phyloP scores from a whole-genome alignment of 2,888 invertebrate genomes.

The Cheiracanthium punctorium region DNA sequence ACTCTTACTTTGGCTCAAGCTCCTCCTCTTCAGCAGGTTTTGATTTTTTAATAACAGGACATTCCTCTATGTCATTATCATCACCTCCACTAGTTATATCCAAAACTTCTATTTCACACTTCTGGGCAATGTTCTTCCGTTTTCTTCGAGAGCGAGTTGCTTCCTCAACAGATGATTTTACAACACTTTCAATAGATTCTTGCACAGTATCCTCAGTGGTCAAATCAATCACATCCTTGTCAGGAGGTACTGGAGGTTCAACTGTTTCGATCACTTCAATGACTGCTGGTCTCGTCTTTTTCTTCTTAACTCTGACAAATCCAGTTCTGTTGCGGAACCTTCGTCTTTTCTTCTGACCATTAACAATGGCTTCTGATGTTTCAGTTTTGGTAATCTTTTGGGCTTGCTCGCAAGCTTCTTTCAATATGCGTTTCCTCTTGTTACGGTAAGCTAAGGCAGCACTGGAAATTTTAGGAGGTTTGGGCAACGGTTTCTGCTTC shows the following conservation, averaged over 20 bases:
- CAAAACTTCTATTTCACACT: slow-evolving; percentile 56
- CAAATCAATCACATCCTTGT: slow-evolving; percentile 49
- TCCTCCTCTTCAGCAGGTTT: slow-evolving; percentile 40
- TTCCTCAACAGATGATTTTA: slow-evolving; percentile 29
- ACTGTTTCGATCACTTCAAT: not conserved
- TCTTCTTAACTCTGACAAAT: slow-evolving; percentile 70
- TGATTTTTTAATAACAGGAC: slow-evolving; percentile 37
- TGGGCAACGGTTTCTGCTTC: not conserved
- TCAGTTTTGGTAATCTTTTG: slow-evolving; percentile 23
- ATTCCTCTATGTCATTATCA: slow-evolving; percentile 47
- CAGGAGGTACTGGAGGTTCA: not conserved
- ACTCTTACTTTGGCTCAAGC: slow-evolving; percentile 48
- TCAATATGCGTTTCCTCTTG: slow-evolving; percentile 46
- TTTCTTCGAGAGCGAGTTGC: slow-evolving; percentile 33
- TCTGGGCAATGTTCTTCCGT: slow-evolving; percentile 61
- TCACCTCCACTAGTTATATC: slow-evolving; percentile 56
- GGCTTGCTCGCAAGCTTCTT: slow-evolving; percentile 39
- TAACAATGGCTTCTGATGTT: not conserved
- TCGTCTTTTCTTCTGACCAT: slow-evolving; percentile 61
- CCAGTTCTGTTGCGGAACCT: slow-evolving; percentile 72
- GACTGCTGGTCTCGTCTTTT: slow-evolving; percentile 39
- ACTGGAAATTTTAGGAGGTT: not conserved
- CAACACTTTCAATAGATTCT: slow-evolving; percentile 60
- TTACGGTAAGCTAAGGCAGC: slow-evolving; percentile 32
- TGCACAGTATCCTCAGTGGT: slow-evolving; percentile 39